Evolutionary conservation across 2,888 invertebrate species (phyloP).

Genomic region (Archaeoteleia sp.): DNA sequence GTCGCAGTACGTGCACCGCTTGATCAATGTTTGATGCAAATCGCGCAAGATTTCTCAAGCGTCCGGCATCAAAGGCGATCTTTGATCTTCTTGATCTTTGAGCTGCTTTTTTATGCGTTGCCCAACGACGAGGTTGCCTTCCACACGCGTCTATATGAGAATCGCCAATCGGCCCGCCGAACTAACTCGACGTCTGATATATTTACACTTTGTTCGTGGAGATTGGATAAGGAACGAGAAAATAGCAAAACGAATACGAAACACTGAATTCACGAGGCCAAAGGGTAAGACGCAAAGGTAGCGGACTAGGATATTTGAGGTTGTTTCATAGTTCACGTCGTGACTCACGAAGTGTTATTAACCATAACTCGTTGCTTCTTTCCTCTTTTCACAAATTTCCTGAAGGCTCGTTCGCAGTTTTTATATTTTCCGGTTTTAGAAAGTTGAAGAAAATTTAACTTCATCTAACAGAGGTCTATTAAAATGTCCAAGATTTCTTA

Average conservation of each 20-base stretch:
- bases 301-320: constrained; percentile 50
- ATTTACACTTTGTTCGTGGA: background rate
- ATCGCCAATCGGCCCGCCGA: background rate
- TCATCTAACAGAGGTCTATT: too few species aligned
- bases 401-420: background rate
- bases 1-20: background rate
- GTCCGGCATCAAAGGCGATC: background rate
- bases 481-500: too few species aligned
- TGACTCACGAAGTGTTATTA: constrained; percentile 61
- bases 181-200: constrained; percentile 1
- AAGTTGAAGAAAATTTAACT: too few species aligned
- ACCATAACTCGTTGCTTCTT: constrained; percentile 16
- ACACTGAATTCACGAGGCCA: constrained; percentile 6
- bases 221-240: background rate
- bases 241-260: constrained; percentile 19
- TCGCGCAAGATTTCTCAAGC: background rate
- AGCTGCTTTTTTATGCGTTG: background rate
- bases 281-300: constrained; percentile 7
- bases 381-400: constrained; percentile 3
- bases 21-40: constrained; percentile 7
- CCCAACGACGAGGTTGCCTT: background rate
- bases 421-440: too few species aligned
- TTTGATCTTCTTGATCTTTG: constrained; percentile 6
- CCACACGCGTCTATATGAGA: too few species aligned
- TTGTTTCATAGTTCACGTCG: constrained; percentile 58